Evolutionary conservation across 1,140 invertebrate genomes (phyloP), one percentile per base, ranked within the genome.

Genomic region (Megalopta genalis): DNA sequence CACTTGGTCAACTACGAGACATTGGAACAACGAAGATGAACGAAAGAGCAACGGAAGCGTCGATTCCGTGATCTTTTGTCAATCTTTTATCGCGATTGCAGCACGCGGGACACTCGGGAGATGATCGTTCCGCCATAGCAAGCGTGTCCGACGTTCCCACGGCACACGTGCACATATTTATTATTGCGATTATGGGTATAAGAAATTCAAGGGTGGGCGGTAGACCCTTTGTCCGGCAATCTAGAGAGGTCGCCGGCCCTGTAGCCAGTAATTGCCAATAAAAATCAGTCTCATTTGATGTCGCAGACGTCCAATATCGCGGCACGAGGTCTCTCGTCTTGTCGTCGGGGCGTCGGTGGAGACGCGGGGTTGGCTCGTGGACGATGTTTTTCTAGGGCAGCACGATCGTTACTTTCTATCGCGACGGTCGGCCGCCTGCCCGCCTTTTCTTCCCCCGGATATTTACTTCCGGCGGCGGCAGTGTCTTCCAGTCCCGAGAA

Each of bases 361-460:
- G 54, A 8, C n/a, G 21, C 4, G 21, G 6, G 54, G 54, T 16
- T 83, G 39, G 62, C 62, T 63, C 49, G 21, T 57, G 64, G 49
- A 46, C 60, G 62, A 57, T 86, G 76, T 83, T 86, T 80, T 86
- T 80, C 80, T 75, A 86, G 46, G 71, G 25, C 73, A 69, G 27
- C 39, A 59, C 59, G 80, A 85, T 86, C 80, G 84, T 86, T 86
- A 86, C 74, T 86, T 86, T 75, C 80, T 71, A 86, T 86, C 71
- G 74, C 62, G 64, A n/a, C 62, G 23, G 60, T n/a, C 59, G 52
- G 32, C 63, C 54, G 68, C 63, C 21, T 64, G 64, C 57, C 73
- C 63, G 81, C 62, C 63, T 49, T 25, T 42, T 57, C 65, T 64
- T 82, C 59, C 63, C 59, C 37, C 52, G 67, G 70, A 86, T 85